These are phyloP conservation scores for Nephila pilipes DNA, from an alignment of 1,140 invertebrate genomes.

Conservation along the genomic window DNA sequence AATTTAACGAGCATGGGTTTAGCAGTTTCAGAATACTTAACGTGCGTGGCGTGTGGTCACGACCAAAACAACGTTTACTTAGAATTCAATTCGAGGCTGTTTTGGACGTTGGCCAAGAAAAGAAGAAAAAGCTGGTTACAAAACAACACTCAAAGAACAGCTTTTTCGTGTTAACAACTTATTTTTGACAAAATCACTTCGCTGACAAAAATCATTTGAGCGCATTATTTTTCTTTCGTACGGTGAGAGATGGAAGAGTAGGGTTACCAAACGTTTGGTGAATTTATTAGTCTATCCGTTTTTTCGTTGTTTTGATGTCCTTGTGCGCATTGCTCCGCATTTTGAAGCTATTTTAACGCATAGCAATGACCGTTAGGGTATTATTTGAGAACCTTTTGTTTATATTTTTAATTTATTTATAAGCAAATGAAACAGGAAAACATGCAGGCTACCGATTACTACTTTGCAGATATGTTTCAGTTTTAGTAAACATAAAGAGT, in stretches of 20 bases:
- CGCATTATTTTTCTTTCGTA: background rate
- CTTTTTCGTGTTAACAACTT: conserved; percentile 35
- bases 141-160: conserved; percentile 1
- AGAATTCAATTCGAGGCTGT: background rate
- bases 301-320: background rate
- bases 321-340: background rate
- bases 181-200: conserved; percentile 37
- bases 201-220: conserved; percentile 16
- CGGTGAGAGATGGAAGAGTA: background rate
- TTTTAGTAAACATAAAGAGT: too few relatives aligned
- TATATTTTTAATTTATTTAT: too few relatives aligned
- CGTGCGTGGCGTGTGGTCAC: background rate
- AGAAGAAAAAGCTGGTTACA: background rate
- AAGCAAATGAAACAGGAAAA: too few relatives aligned
- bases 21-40: conserved; percentile 7
- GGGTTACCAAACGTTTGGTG: background rate
- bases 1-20: conserved; percentile 2
- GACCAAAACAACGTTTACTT: background rate
- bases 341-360: background rate
- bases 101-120: background rate
- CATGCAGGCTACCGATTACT: too few relatives aligned
- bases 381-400: too few relatives aligned
- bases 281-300: background rate
- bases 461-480: too few relatives aligned
- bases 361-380: too few relatives aligned